A percentile compares a stretch with the other conserved stretches of the same genome.
Evolutionary conservation across 2,797 vertebrate genomes (phyloP).

Genomic region (Gastrophryne carolinensis): DNA sequence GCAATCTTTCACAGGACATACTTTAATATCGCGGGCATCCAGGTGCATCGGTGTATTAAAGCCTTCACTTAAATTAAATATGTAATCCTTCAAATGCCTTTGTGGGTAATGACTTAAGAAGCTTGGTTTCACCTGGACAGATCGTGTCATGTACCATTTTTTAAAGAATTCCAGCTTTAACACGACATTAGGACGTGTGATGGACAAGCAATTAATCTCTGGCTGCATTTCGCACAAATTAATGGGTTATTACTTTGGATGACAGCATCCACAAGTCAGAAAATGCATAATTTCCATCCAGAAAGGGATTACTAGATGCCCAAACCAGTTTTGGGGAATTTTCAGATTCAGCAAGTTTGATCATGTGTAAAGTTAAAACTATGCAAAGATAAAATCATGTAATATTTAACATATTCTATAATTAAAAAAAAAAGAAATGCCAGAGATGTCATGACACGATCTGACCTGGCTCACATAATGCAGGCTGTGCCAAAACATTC

Average conservation of each 20-base stretch:
- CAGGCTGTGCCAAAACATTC: too few relatives aligned
- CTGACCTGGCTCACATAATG: background rate
- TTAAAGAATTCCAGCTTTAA: slow-evolving; percentile 71
- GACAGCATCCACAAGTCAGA: slow-evolving; percentile 26
- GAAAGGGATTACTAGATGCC: slow-evolving; percentile 13
- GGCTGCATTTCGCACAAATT: slow-evolving; percentile 35
- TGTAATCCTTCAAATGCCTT: slow-evolving; percentile 83
- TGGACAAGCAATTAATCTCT: slow-evolving; percentile 39
- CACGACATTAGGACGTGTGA: slow-evolving; percentile 66
- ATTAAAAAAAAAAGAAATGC: too few relatives aligned
- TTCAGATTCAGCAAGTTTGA: slow-evolving; percentile 7
- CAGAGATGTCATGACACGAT: background rate
- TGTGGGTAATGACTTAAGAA: slow-evolving; percentile 82
- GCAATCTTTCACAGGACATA: slow-evolving; percentile 72
- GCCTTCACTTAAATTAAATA: slow-evolving; percentile 82
- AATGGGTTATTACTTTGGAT: slow-evolving; percentile 39
- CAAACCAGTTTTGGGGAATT: slow-evolving; percentile 36
- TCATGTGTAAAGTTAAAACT: slow-evolving; percentile 17
- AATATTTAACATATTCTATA: slow-evolving; percentile 9
- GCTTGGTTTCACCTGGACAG: slow-evolving; percentile 79
- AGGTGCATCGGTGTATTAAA: slow-evolving; percentile 75
- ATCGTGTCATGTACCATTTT: slow-evolving; percentile 71
- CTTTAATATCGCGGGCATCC: slow-evolving; percentile 71
- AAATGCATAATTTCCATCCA: slow-evolving; percentile 32
- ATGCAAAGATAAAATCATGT: background rate